Evolutionary conservation across 2,888 invertebrate species (phyloP).

Genomic region (Dicycla oo): DNA sequence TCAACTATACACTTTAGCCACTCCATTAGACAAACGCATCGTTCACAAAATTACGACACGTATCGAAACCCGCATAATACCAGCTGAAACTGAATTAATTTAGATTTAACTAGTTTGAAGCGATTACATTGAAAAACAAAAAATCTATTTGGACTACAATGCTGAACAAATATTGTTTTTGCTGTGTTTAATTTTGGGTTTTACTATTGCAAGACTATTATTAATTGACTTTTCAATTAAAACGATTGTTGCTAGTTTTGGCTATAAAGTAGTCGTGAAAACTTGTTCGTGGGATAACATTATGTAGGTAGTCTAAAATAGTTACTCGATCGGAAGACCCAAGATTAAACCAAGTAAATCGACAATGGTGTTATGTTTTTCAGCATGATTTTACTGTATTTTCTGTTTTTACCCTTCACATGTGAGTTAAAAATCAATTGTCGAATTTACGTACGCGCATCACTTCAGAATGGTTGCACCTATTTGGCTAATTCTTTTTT

Average conservation of each 20-base stretch:
- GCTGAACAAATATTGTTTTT: conserved; percentile 47
- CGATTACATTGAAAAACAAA: conserved; percentile 29
- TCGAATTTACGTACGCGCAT: too few species aligned
- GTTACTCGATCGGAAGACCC: background rate
- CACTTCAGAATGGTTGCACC: too few species aligned
- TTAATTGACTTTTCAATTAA: conserved; percentile 36
- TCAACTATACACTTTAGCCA: conserved; percentile 1
- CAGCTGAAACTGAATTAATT: conserved; percentile 54
- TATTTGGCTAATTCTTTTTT: too few species aligned
- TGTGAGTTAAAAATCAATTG: too few species aligned
- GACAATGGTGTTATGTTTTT: background rate
- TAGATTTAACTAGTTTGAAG: conserved; percentile 50
- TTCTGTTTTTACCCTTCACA: too few species aligned
- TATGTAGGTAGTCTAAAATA: background rate
- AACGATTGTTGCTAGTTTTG: conserved; percentile 3
- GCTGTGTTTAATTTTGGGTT: conserved; percentile 32
- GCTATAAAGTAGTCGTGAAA: background rate
- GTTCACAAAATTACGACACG: conserved; percentile 43
- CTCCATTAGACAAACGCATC: conserved; percentile 33
- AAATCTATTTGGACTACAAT: conserved; percentile 38
- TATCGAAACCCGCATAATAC: conserved; percentile 51
- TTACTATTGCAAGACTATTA: conserved; percentile 3
- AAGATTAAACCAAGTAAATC: background rate
- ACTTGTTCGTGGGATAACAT: background rate
- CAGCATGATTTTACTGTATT: background rate